Evolutionary conservation across 1,140 invertebrate species (phyloP), one percentile per base, ranked within the genome.

Genomic region (Globodera ellingtonae): DNA sequence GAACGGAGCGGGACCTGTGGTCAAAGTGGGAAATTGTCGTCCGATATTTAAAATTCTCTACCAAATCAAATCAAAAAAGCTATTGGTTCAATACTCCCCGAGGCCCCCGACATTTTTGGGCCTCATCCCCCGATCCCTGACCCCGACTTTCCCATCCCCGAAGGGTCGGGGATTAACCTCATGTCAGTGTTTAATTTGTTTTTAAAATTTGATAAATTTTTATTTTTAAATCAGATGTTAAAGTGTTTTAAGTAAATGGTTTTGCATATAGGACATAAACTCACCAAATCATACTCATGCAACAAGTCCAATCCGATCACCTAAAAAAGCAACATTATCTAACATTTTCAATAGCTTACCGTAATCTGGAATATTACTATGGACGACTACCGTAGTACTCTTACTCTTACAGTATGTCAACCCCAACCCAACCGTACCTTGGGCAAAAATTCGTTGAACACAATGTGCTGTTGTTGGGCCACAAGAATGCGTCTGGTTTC

Each of bases 401-500:
- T 52, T 52, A 52, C 52, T 18, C 13, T 18, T 15, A 62, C 15
- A 62, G 10, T 62, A 18, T 62, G 50, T 1, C 50, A 13, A 13
- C 50, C 50, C 50, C 50, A 52, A 52, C 7, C 50, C 50, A 7
- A 52, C 5, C 50, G 10, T 13, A 62, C 56, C 18, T 87, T 82
- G 9, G 90, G 90, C n/a, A 90, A 75, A 79, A 85, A 90, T 73
- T 90, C 89, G 50, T 82, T 85, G 74, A 89, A 91, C 15, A 88
- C 83, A 56, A 90, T 84, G 50, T 86, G 84, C 66, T 86, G 85
- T 44, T 86, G 56, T 77, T 87, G 84, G 24, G 85, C 85, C 44
- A 76, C 80, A 69, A 95, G 91, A 81, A 98, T 95, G 80, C 87
- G 93, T 92, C 82, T 91, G 0, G 94, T 93, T 89, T 96, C 95